Conservation (phyloP, 2,888 invertebrate genomes). For the Thyatira batis region DNA sequence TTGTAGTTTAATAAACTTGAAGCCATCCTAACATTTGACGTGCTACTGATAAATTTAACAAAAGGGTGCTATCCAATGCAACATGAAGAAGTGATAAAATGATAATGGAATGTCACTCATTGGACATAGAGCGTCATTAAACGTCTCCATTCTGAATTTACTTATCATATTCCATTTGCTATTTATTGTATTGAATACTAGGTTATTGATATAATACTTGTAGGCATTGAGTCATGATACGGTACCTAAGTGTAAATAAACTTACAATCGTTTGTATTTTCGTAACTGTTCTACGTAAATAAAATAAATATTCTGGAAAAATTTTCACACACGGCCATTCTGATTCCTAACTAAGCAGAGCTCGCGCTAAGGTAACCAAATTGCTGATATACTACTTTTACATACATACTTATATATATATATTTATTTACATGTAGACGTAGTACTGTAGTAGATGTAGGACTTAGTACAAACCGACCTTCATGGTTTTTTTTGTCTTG, state of each 20-base stretch:
- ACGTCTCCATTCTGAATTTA: constrained; percentile 22
- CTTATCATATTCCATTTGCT: constrained; percentile 20
- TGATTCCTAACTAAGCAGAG: too few species aligned
- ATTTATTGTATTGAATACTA: not conserved
- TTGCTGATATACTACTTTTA: too few species aligned
- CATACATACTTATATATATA: too few species aligned
- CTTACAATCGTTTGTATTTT: not conserved
- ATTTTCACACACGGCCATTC: too few species aligned
- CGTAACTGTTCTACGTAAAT: not conserved
- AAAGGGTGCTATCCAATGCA: constrained; percentile 15
- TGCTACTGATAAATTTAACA: not conserved
- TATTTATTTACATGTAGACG: too few species aligned
- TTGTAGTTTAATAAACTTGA: not conserved
- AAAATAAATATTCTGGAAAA: too few species aligned
- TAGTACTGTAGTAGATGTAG: too few species aligned
- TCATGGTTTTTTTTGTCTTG: too few species aligned
- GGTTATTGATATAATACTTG: not conserved
- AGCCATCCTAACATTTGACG: not conserved
- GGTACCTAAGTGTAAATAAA: not conserved
- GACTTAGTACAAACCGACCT: too few species aligned
- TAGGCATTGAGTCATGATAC: not conserved
- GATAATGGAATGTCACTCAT: constrained; percentile 27
- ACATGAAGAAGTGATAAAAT: constrained; percentile 37
- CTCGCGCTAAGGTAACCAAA: too few species aligned
- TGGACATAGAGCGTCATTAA: constrained; percentile 30